These are phyloP conservation scores for Xestia sexstrigata DNA, from an alignment of 2,888 invertebrate species.

Conservation along the genomic window DNA sequence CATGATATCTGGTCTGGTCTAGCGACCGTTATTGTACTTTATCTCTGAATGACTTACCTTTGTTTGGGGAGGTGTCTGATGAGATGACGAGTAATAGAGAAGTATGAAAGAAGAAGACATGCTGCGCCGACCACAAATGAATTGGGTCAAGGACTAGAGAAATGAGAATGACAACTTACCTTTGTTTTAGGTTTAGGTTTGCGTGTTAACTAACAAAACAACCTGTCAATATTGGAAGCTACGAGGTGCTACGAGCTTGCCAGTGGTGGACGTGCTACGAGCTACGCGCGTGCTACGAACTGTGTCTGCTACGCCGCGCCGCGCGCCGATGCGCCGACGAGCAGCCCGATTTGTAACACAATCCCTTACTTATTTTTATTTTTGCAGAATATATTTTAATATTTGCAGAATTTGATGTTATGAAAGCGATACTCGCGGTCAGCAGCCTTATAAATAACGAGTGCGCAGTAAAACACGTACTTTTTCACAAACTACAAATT, in stretches of 20 bases:
- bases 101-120: no score
- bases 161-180: no score
- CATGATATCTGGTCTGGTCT: no score
- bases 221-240: not conserved
- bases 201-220: not conserved
- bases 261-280: not conserved
- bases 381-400: no score
- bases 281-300: constrained; percentile 1
- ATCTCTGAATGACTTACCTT: no score
- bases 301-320: not conserved
- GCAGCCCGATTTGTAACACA: not conserved
- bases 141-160: no score
- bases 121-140: no score
- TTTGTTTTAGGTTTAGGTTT: not conserved
- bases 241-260: constrained; percentile 3
- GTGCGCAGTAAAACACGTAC: not conserved
- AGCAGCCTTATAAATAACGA: no score
- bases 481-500: not conserved
- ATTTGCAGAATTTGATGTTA: not conserved
- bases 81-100: no score
- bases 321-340: not conserved
- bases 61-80: no score
- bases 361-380: not conserved
- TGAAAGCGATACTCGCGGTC: not conserved
- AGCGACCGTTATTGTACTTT: no score